Evolutionary conservation across 2,888 invertebrate species (phyloP).

Genomic region (Nomada fucata): DNA sequence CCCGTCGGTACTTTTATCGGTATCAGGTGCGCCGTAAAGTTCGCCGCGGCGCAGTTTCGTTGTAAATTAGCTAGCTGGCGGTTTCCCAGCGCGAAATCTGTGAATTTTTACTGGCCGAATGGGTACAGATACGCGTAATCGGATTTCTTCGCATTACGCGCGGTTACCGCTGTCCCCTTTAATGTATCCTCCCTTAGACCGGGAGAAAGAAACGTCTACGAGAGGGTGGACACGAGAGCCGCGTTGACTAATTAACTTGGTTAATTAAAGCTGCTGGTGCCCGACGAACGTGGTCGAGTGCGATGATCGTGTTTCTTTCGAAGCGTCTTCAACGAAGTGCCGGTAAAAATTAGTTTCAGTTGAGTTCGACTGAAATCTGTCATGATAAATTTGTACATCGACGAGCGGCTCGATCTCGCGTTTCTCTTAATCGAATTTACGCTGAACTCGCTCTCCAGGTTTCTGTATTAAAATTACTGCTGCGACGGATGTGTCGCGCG

Average conservation of each 20-base stretch:
- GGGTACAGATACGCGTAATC: slow-evolving; percentile 12
- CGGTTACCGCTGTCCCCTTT: neutral
- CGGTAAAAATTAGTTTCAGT: neutral
- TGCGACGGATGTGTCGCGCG: neutral
- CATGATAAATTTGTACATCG: no score
- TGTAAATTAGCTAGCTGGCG: slow-evolving; percentile 27
- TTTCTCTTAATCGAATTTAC: no score
- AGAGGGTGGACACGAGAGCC: neutral
- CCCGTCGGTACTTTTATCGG: slow-evolving; percentile 53
- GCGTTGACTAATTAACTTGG: neutral
- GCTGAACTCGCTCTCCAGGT: no score
- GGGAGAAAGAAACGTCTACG: neutral
- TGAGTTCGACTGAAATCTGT: neutral
- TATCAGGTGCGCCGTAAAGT: slow-evolving; percentile 54
- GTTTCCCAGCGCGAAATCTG: slow-evolving; percentile 8
- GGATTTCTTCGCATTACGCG: slow-evolving; percentile 17
- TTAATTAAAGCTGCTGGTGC: neutral
- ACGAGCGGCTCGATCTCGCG: no score
- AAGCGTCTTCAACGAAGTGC: neutral
- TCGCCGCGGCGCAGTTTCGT: slow-evolving; percentile 29
- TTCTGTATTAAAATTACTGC: no score
- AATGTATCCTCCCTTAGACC: neutral
- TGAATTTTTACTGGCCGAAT: slow-evolving; percentile 18
- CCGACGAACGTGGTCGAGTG: neutral
- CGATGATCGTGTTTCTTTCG: neutral